A percentile compares a stretch with the other conserved stretches of the same genome.
These are phyloP conservation scores for Wiebesia pumilae DNA, from an alignment of 1,140 invertebrate species.

Conservation along the genomic window DNA sequence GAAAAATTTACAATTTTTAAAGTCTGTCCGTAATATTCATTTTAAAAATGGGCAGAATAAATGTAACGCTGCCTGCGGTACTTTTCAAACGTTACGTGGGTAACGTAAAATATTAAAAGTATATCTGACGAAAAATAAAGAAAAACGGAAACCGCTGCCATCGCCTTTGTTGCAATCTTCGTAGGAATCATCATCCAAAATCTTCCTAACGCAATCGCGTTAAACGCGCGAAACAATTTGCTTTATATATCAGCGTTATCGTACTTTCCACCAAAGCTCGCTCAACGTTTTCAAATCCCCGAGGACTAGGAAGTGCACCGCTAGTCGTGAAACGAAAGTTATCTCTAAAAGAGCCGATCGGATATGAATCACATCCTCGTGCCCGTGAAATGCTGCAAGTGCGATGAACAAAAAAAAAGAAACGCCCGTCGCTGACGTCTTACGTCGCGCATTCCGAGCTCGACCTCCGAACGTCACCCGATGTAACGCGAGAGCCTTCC, in stretches of 20 bases:
- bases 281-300: background rate
- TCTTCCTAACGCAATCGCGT: background rate
- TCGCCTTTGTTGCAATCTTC: background rate
- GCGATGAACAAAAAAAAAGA: background rate
- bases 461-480: background rate
- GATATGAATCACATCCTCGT: background rate
- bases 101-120: too few relatives aligned
- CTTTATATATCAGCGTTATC: background rate
- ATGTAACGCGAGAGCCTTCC: slow-evolving; percentile 2
- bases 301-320: background rate
- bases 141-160: too few relatives aligned
- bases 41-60: background rate
- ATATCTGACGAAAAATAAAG: too few relatives aligned
- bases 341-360: background rate
- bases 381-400: background rate
- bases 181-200: background rate
- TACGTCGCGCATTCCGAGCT: background rate
- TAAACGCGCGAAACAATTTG: background rate
- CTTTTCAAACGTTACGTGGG: too few relatives aligned
- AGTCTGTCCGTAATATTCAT: background rate
- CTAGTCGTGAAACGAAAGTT: background rate
- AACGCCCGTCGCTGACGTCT: background rate
- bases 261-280: too few relatives aligned
- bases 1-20: background rate
- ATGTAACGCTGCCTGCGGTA: too few relatives aligned